Percentiles rank a stretch among this genome's conserved stretches.
phyloP scores from a whole-genome alignment of 2,888 invertebrate species.

The Lydus trimaculatus region DNA sequence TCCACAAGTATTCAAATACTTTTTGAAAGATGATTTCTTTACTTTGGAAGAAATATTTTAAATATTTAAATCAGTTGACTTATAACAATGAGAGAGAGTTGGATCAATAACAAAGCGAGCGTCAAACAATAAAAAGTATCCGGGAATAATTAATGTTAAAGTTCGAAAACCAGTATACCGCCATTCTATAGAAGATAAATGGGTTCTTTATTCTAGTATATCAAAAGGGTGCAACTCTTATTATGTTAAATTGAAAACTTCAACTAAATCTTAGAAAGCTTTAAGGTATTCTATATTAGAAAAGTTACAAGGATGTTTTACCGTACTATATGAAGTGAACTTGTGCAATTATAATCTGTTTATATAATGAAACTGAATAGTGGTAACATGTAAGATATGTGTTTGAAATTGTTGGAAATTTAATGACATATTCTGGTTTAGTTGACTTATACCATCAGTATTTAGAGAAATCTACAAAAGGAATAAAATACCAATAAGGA shows the following conservation, averaged over 20 bases:
- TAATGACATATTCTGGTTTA: neutral
- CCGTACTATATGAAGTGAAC: neutral
- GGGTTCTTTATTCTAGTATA: neutral
- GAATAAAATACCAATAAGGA: neutral
- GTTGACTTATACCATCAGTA: neutral
- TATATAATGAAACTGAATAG: neutral
- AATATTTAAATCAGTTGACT: neutral
- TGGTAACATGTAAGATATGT: too few relatives aligned
- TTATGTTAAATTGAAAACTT: neutral
- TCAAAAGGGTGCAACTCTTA: neutral
- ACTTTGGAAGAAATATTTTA: neutral
- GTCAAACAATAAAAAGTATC: neutral
- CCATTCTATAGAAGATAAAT: neutral
- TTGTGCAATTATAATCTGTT: neutral
- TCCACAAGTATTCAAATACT: neutral
- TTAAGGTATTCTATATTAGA: neutral
- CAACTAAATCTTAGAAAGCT: neutral
- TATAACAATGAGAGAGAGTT: neutral
- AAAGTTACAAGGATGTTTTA: neutral
- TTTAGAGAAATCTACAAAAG: neutral
- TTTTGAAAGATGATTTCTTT: neutral
- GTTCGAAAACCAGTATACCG: neutral
- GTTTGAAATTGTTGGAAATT: neutral
- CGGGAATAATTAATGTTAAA: conserved; percentile 1
- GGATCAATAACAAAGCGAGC: neutral